Conservation (phyloP, 2,113 vertebrate species). For the Balaenoptera acutorostrata region DNA sequence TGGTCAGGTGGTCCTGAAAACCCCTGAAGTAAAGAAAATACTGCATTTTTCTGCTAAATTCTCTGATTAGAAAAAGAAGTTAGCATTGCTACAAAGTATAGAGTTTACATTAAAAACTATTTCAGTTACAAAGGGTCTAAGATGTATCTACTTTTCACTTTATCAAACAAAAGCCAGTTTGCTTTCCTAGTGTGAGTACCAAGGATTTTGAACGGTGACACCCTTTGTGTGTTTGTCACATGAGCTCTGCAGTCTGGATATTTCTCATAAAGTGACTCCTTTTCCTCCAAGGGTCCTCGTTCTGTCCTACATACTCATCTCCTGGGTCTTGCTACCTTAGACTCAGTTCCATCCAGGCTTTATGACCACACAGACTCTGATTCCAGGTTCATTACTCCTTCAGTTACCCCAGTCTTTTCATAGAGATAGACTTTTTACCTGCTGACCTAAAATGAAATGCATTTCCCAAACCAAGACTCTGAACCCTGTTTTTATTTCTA, state of each 20-base stretch:
- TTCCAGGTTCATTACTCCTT: neutral
- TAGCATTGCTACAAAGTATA: neutral
- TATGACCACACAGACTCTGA: neutral
- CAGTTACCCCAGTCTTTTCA: neutral
- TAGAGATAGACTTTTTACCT: neutral
- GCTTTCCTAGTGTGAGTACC: no score
- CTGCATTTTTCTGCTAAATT: neutral
- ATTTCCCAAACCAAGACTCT: neutral
- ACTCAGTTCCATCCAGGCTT: neutral
- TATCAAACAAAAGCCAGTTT: neutral
- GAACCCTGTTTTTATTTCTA: neutral
- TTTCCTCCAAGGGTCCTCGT: fast-evolving
- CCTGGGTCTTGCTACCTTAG: neutral
- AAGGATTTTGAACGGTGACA: neutral
- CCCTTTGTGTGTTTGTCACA: neutral
- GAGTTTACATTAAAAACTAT: neutral
- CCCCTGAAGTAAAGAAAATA: neutral
- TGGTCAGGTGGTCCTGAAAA: neutral
- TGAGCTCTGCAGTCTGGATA: no score
- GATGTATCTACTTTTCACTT: neutral
- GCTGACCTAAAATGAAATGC: neutral
- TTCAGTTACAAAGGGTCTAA: neutral
- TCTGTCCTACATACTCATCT: neutral
- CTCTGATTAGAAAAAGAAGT: neutral
- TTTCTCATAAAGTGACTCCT: neutral